Conservation (phyloP, 2,888 invertebrate species). For the Parnassius apollo region DNA sequence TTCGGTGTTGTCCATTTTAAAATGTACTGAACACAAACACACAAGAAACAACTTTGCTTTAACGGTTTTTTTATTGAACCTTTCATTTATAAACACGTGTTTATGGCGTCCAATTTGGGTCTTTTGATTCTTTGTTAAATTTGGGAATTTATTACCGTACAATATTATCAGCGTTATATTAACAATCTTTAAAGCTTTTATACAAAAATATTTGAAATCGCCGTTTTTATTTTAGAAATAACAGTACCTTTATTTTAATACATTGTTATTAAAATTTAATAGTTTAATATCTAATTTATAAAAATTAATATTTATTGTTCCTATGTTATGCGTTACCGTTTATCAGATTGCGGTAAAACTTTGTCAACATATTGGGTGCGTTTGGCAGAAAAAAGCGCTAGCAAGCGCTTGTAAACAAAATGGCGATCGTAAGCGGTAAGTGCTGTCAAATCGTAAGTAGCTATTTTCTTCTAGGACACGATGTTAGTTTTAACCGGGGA, state of each 20-base stretch:
- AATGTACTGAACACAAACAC: slow-evolving; percentile 18
- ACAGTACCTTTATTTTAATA: not conserved
- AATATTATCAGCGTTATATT: slow-evolving; percentile 38
- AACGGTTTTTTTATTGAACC: slow-evolving; percentile 2
- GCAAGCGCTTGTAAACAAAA: too few species aligned
- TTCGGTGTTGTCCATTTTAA: slow-evolving; percentile 1
- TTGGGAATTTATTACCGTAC: slow-evolving; percentile 52
- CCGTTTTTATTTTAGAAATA: not conserved
- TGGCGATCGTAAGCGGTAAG: too few species aligned
- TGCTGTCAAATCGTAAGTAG: too few species aligned
- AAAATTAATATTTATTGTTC: too few species aligned
- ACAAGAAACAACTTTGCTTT: not conserved
- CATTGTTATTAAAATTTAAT: not conserved
- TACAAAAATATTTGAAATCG: slow-evolving; percentile 12
- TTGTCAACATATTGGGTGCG: too few species aligned
- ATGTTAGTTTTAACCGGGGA: too few species aligned
- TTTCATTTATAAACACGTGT: slow-evolving; percentile 61
- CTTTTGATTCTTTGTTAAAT: slow-evolving; percentile 61
- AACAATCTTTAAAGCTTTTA: slow-evolving; percentile 26
- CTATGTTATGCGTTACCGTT: too few species aligned
- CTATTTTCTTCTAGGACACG: too few species aligned
- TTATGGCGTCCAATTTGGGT: slow-evolving; percentile 72
- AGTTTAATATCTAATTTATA: not conserved
- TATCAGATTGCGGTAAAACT: too few species aligned
- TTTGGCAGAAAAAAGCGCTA: too few species aligned